These are phyloP conservation scores for Eudyptes chrysolophus DNA, from an alignment of 2,113 vertebrate genomes.

Conservation along the genomic window DNA sequence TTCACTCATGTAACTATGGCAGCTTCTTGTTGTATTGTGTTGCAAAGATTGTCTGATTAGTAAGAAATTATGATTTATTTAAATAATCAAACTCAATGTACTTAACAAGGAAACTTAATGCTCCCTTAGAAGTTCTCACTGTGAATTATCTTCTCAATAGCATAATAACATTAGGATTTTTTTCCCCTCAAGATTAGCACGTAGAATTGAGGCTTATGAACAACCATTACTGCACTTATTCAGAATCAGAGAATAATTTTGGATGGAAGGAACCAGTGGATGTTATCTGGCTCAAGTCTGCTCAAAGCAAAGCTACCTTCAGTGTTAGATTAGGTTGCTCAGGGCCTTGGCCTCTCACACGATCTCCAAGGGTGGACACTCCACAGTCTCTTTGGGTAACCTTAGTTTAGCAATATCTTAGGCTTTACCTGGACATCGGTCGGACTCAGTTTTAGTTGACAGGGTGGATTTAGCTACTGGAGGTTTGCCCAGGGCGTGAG, in stretches of 20 bases:
- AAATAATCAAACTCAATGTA: slow-evolving; percentile 6
- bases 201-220: background rate
- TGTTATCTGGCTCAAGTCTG: background rate
- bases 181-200: background rate
- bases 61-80: slow-evolving; percentile 40
- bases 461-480: background rate
- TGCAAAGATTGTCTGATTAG: slow-evolving; percentile 41
- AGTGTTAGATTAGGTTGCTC: background rate
- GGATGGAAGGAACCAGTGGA: background rate
- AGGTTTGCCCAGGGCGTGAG: background rate
- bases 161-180: background rate
- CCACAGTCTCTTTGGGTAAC: background rate
- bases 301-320: background rate
- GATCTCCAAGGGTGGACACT: background rate
- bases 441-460: background rate
- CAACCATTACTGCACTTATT: background rate
- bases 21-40: slow-evolving; percentile 27
- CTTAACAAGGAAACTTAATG: background rate
- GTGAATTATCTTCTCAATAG: slow-evolving; percentile 1
- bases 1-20: slow-evolving; percentile 53
- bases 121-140: background rate
- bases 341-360: background rate
- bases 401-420: background rate
- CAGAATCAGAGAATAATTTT: background rate
- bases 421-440: background rate